Base-by-base conservation (phyloP, 2,113 vertebrate species). In the Perca flavescens region DNA sequence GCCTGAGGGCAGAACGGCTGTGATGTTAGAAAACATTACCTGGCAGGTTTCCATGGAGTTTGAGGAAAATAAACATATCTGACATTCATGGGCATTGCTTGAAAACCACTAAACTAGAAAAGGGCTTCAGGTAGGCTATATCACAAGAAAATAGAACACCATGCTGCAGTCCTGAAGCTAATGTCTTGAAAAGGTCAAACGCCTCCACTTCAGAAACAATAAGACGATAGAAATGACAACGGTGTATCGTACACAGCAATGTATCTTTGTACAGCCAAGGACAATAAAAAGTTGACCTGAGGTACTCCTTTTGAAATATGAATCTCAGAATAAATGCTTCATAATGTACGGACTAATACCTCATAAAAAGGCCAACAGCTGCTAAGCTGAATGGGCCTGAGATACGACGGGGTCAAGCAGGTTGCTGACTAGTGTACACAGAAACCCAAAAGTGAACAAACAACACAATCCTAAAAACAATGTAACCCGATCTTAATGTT, bases 351-450 rank as follows among this genome's bases (percentile, higher is more conserved):
- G 82, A 63, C 77, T 88, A 74, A 89, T 89, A 77, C 80, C 89
- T 92, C 91, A 34, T 92, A 92, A 93, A 93, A 84, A 75, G 67
- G 22, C 76, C 82, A 16, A 89, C 93, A 94, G 93, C 93, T 94
- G 94, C 91, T 83, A 34, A 82, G 79, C 89, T 53, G 78, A 89
- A 77, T 6, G 72, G 56, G 67, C 54, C 62, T 3, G 53, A 75
- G 88, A 80, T 64, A 64, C 49, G 70, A 70, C 22, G 13, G 75
- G 90, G 92, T 91, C 89, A 89, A 83, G 80, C 88, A 85, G 90
- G 90, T 91, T 87, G 85, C 85, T 4, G 86, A 64, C 79, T 74
- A 60, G 89, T 80, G 88, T 90, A 92, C 89, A 89, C 92, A 87
- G n/a, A 71, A 89, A 82, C 70, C 82, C 80, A 80, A 88, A 91